Conservation (phyloP, 2,797 vertebrate genomes). For the Eutrigla gurnardus region DNA sequence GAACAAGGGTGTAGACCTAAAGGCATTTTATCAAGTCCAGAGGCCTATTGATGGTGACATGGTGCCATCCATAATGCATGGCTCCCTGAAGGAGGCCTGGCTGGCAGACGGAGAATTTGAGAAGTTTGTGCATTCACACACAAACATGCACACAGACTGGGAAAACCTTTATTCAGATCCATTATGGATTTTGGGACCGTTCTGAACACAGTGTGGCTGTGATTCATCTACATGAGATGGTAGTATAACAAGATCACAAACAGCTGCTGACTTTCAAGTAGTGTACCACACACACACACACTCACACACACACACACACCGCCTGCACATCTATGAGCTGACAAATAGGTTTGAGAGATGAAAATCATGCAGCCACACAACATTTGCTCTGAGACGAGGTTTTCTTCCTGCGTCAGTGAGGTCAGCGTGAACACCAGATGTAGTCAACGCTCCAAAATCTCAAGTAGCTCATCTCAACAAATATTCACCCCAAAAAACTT, state of each 20-base stretch:
- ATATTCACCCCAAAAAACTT: background rate
- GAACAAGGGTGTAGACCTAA: slow-evolving; percentile 18
- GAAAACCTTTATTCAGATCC: slow-evolving; percentile 35
- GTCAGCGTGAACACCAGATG: slow-evolving; percentile 31
- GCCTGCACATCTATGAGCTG: slow-evolving; percentile 18
- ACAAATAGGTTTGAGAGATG: slow-evolving; percentile 16
- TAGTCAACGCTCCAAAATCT: slow-evolving; percentile 9
- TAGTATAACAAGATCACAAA: slow-evolving; percentile 43
- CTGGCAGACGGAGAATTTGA: slow-evolving; percentile 14
- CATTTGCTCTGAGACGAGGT: slow-evolving; percentile 40
- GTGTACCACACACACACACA: slow-evolving; percentile 1
- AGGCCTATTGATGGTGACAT: slow-evolving; percentile 34
- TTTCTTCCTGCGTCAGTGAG: slow-evolving; percentile 21
- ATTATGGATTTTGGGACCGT: slow-evolving; percentile 42
- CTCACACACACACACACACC: background rate
- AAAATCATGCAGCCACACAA: slow-evolving; percentile 46
- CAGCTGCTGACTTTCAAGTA: slow-evolving; percentile 50
- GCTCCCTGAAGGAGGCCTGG: slow-evolving; percentile 30
- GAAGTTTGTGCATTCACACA: slow-evolving; percentile 18
- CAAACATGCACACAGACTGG: slow-evolving; percentile 7
- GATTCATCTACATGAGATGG: slow-evolving; percentile 58
- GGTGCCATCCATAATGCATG: slow-evolving; percentile 57
- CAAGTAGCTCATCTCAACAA: slow-evolving; percentile 27
- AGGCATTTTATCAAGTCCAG: slow-evolving; percentile 22
- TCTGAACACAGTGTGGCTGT: slow-evolving; percentile 41